phyloP scores from a whole-genome alignment of 1,140 invertebrate species.

The Polypedilum pembai region DNA sequence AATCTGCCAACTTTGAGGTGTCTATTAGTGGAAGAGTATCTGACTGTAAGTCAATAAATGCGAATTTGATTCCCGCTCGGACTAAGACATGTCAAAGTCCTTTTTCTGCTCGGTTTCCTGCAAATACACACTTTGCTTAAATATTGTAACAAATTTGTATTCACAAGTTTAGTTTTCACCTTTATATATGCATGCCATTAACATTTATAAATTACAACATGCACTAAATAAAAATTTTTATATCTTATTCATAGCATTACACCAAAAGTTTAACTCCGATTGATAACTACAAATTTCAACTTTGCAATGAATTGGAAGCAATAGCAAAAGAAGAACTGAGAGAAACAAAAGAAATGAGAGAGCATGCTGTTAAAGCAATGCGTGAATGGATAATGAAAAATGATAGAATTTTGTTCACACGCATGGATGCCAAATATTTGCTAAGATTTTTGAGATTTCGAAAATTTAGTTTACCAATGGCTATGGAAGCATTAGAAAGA shows the following conservation, averaged over 20 bases:
- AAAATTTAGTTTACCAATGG: conserved; percentile 75
- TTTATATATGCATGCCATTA: too few relatives aligned
- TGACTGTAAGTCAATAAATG: too few relatives aligned
- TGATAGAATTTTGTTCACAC: conserved; percentile 48
- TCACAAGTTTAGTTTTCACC: too few relatives aligned
- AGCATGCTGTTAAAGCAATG: conserved; percentile 58
- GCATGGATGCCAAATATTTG: conserved; percentile 62
- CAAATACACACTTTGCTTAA: too few relatives aligned
- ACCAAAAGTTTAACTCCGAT: conserved; percentile 44
- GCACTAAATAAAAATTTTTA: background rate
- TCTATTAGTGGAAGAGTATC: too few relatives aligned
- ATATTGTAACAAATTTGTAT: too few relatives aligned
- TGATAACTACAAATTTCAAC: conserved; percentile 53
- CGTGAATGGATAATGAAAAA: conserved; percentile 65
- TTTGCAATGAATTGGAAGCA: conserved; percentile 52
- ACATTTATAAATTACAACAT: background rate
- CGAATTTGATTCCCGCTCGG: too few relatives aligned
- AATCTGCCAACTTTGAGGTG: too few relatives aligned
- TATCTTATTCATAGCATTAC: background rate
- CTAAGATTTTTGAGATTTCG: conserved; percentile 71
- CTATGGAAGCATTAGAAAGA: conserved; percentile 70
- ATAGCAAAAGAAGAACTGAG: conserved; percentile 60
- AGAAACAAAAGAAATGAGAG: conserved; percentile 56
- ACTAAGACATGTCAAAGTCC: too few relatives aligned
- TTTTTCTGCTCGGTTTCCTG: too few relatives aligned